Percentiles rank a stretch among this genome's conserved stretches.
Evolutionary conservation across 2,888 invertebrate species (phyloP).

Genomic region (Stratiomys singularior): DNA sequence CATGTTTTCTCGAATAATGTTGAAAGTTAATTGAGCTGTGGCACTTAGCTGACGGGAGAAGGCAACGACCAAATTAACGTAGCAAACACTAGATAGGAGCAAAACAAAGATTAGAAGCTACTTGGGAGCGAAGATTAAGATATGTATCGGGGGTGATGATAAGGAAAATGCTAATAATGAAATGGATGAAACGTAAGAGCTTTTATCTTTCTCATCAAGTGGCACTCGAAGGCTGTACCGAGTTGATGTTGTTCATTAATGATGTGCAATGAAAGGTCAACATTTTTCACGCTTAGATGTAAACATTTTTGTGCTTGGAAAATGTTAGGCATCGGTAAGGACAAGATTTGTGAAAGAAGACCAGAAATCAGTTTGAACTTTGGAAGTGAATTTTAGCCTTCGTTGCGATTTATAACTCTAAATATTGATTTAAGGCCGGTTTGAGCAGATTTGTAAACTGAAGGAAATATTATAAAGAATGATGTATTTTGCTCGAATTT

Average conservation of each 20-base stretch:
- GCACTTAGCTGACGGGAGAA: background rate
- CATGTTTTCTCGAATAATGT: background rate
- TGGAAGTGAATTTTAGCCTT: too few relatives aligned
- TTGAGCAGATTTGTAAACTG: too few relatives aligned
- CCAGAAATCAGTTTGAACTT: too few relatives aligned
- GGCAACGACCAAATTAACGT: background rate
- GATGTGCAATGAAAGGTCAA: too few relatives aligned
- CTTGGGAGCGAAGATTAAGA: background rate
- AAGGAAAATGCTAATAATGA: constrained; percentile 14
- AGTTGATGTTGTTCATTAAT: background rate
- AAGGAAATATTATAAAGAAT: too few relatives aligned
- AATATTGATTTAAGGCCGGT: too few relatives aligned
- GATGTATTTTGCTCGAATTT: too few relatives aligned
- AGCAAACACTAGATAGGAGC: background rate
- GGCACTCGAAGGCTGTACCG: background rate
- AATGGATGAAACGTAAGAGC: background rate
- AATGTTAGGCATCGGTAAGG: too few relatives aligned
- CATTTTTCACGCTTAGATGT: too few relatives aligned
- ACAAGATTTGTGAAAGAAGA: too few relatives aligned
- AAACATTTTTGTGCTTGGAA: too few relatives aligned
- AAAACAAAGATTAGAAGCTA: background rate
- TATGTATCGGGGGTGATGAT: constrained; percentile 4
- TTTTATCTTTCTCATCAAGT: constrained; percentile 4
- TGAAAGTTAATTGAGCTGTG: background rate
- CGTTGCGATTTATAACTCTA: too few relatives aligned